phyloP scores from a whole-genome alignment of 2,888 invertebrate species.

The Liposcelis brunnea region DNA sequence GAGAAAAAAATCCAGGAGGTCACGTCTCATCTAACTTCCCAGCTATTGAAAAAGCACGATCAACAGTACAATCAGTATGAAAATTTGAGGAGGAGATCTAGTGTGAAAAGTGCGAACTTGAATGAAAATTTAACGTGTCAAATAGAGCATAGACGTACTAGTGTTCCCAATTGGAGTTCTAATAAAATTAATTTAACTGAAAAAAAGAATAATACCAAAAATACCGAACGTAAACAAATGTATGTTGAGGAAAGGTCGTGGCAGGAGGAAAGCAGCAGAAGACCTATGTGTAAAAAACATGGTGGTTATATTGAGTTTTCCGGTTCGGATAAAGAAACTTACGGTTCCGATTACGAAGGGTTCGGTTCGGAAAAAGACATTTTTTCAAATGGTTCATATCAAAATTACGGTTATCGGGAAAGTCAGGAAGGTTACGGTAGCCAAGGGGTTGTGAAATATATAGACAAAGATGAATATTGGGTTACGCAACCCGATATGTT shows the following conservation, averaged over 20 bases:
- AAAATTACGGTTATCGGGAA: too few relatives aligned
- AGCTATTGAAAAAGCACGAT: conserved; percentile 3
- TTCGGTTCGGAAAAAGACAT: too few relatives aligned
- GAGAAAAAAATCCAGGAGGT: conserved; percentile 8
- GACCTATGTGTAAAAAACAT: conserved; percentile 3
- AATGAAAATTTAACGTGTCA: background rate
- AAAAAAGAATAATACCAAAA: conserved; percentile 4
- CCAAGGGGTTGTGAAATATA: background rate
- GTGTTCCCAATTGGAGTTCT: conserved; percentile 18
- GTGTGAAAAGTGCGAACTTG: conserved; percentile 5
- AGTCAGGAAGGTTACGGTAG: too few relatives aligned
- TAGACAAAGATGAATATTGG: conserved; percentile 7
- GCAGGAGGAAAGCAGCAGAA: background rate
- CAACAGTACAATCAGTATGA: conserved; percentile 4
- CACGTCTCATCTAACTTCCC: conserved; percentile 3
- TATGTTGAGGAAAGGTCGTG: too few relatives aligned
- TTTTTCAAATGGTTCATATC: too few relatives aligned
- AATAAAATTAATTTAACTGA: too few relatives aligned
- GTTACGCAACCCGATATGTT: conserved; percentile 1
- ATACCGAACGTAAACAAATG: background rate
- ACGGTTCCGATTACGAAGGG: conserved; percentile 1
- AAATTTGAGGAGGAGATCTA: background rate
- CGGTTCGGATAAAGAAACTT: background rate
- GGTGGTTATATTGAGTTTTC: background rate
- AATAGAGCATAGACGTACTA: conserved; percentile 23